Base-by-base conservation (phyloP, 1,140 invertebrate genomes). In the Diploscapter pachys region DNA sequence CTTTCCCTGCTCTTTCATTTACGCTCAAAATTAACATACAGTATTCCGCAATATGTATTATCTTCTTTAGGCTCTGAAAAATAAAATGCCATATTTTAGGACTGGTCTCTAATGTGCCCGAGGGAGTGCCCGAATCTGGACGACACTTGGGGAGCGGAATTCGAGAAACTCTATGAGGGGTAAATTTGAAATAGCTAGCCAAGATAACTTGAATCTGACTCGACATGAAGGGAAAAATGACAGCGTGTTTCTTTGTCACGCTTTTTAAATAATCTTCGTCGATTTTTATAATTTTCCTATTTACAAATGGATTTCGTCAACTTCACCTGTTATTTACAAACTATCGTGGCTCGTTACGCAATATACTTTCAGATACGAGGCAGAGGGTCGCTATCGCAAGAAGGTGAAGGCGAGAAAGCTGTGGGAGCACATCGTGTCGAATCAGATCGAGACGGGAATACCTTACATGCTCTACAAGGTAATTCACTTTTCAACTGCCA, bases 51-150 rank as follows among this genome's bases (percentile, higher is more conserved):
- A 31, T 31, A 31, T 31, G 31, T 31, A 31, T 31, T 31, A 31
- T 31, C 31, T 31, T 31, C 31, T 31, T 31, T 31, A 31, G 31
- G 31, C 31, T 31, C 31, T 0, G 31, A 31, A 31, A 31, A 31
- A 31, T 31, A 31, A 31, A 31, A 31, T 31, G 31, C n/a, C n/a
- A 87, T 31, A 31, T 31, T 31, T 31, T 31, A 31, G 71, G 88
- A 90, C 65, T 99, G 97, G 96, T 93, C 91, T 63, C 87, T 99
- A 11, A 98, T 99, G 95, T 99, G 96, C 86, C 96, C 96, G 2
- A 90, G 93, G 85, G 91, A 96, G 84, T 93, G 91, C 85, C 95
- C 94, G 2, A 94, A 94, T 0, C 89, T 99, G 5, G 87, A 90
- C 6, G 94, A 99, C 80, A 91, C 91, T 79, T 98, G 93, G 92